These are phyloP conservation scores for Ctenodactylus gundi DNA, from an alignment of 2,113 vertebrate genomes.

Conservation along the genomic window DNA sequence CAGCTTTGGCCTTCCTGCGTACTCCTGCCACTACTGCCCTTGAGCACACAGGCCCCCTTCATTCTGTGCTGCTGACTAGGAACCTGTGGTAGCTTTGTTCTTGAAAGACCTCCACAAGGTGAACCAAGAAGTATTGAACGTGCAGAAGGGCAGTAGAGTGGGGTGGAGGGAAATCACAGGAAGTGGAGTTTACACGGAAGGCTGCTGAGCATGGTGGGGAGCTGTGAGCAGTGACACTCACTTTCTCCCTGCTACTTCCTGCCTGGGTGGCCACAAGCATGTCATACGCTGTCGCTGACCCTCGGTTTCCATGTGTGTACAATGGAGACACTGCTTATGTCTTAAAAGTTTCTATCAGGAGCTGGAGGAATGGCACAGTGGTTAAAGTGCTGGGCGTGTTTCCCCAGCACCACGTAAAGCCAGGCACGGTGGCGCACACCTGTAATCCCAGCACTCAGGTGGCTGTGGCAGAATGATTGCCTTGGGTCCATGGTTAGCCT, in stretches of 20 bases:
- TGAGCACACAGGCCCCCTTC: accelerated
- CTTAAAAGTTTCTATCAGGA: too few species aligned
- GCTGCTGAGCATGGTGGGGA: background rate
- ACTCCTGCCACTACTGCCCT: accelerated
- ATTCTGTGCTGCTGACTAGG: background rate
- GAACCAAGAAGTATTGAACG: background rate
- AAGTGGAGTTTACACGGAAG: too few species aligned
- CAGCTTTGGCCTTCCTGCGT: background rate
- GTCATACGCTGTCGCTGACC: background rate
- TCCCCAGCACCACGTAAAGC: too few species aligned
- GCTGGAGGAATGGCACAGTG: too few species aligned
- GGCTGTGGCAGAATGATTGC: too few species aligned
- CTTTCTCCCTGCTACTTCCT: background rate
- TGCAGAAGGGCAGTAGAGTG: background rate
- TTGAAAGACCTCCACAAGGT: background rate
- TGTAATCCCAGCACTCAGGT: too few species aligned
- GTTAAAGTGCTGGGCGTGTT: too few species aligned
- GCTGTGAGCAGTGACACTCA: background rate
- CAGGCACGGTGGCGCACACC: too few species aligned
- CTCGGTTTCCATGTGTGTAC: background rate
- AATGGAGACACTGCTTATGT: background rate
- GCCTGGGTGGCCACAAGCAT: background rate
- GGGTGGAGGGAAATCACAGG: accelerated
- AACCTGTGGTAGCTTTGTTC: background rate
- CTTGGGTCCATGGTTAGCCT: too few species aligned